Percentiles rank a stretch among this genome's conserved stretches.
phyloP scores from a whole-genome alignment of 2,888 invertebrate species.

The Cancer borealis region DNA sequence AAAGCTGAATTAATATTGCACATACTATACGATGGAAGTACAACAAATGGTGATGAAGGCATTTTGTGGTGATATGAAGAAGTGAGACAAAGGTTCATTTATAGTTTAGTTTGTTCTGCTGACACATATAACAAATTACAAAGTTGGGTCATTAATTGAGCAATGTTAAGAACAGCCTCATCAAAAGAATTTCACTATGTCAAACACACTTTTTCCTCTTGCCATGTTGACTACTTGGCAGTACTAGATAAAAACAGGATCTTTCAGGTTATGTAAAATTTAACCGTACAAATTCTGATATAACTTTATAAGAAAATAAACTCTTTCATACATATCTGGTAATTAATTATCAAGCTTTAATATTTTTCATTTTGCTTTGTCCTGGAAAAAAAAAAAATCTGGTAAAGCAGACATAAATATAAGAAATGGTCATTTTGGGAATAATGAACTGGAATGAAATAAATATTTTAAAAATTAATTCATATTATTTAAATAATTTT shows the following conservation, averaged over 20 bases:
- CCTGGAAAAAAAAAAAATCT: not conserved
- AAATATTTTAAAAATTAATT: not conserved
- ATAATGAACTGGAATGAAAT: constrained; percentile 12
- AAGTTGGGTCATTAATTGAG: not conserved
- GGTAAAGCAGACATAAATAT: not conserved
- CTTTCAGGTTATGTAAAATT: not conserved
- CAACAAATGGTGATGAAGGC: not conserved
- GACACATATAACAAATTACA: not conserved
- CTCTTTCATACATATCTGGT: not conserved
- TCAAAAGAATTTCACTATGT: not conserved
- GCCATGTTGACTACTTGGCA: not conserved
- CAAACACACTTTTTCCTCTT: not conserved
- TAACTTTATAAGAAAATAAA: constrained; percentile 7
- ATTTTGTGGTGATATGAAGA: not conserved
- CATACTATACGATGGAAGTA: not conserved
- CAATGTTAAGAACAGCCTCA: constrained; percentile 25
- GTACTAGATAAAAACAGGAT: not conserved
- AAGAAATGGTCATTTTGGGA: constrained; percentile 17
- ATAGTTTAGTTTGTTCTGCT: not conserved
- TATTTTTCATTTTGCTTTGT: not conserved
- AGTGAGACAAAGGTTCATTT: not conserved
- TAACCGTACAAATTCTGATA: not conserved
- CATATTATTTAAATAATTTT: not conserved
- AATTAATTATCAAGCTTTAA: not conserved
- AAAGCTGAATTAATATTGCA: not conserved